phyloP scores from a whole-genome alignment of 2,888 invertebrate genomes.

The Rotaria sp. region DNA sequence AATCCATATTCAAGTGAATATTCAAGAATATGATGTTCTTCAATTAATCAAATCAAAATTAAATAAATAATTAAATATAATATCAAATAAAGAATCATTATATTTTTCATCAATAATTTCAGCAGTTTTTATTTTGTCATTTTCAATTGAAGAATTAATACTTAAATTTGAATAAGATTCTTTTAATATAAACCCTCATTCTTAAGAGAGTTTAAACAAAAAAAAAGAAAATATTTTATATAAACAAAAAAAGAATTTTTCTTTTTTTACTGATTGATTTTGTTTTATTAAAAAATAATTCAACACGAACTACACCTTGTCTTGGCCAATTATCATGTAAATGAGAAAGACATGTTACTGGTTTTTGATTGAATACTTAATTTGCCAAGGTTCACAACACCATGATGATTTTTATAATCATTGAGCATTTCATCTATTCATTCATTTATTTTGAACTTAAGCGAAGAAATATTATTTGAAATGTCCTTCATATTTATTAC shows the following conservation, averaged over 20 bases:
- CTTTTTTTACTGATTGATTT: too few relatives aligned
- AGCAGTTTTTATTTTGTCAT: neutral
- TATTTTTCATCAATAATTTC: neutral
- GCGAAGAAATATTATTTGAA: too few relatives aligned
- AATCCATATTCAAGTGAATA: slow-evolving; percentile 95
- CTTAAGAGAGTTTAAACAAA: too few relatives aligned
- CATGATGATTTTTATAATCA: too few relatives aligned
- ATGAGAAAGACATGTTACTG: slow-evolving; percentile 82
- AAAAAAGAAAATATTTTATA: too few relatives aligned
- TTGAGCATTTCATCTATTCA: too few relatives aligned
- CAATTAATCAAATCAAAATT: slow-evolving; percentile 26
- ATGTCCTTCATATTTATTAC: too few relatives aligned
- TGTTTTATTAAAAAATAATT: slow-evolving; percentile 67
- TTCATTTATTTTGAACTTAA: too few relatives aligned
- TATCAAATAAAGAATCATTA: neutral
- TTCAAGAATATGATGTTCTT: slow-evolving; percentile 87
- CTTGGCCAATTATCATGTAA: slow-evolving; percentile 79
- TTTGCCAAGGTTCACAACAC: too few relatives aligned
- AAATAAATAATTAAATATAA: too few relatives aligned
- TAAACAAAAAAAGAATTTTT: too few relatives aligned
- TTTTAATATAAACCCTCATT: too few relatives aligned
- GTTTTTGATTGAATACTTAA: slow-evolving; percentile 76
- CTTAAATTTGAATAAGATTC: neutral
- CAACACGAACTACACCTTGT: slow-evolving; percentile 87
- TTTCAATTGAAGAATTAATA: neutral